These are phyloP conservation scores for Drosophila kikkawai DNA, from an alignment of 1,140 invertebrate species.

Conservation along the genomic window DNA sequence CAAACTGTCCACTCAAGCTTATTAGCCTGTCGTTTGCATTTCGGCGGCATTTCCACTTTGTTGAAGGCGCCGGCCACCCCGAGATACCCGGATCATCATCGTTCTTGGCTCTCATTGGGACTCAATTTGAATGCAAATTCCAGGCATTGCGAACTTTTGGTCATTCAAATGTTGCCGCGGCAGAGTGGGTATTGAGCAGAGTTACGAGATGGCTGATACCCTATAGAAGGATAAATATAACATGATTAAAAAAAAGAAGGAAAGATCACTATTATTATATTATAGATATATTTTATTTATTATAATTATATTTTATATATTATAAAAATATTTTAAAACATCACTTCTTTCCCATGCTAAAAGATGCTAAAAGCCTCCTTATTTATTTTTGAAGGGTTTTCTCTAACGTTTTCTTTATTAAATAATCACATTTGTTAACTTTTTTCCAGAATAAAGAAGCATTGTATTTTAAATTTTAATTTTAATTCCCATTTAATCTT, in stretches of 20 bases:
- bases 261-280: too few species aligned
- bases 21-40: constrained; percentile 84
- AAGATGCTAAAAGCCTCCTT: too few species aligned
- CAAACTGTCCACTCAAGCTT: constrained; percentile 74
- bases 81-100: constrained; percentile 10
- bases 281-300: too few species aligned
- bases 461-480: neutral
- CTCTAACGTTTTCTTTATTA: too few species aligned
- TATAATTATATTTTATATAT: too few species aligned
- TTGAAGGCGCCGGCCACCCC: constrained; percentile 34
- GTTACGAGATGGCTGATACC: neutral
- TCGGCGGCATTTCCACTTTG: constrained; percentile 66
- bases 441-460: too few species aligned
- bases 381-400: too few species aligned
- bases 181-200: neutral
- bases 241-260: too few species aligned
- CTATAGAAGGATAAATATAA: neutral
- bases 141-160: constrained; percentile 65
- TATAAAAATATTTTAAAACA: too few species aligned
- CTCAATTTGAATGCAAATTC: constrained; percentile 79
- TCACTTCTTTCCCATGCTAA: too few species aligned
- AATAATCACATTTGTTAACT: neutral
- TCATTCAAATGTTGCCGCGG: constrained; percentile 72
- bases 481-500: neutral
- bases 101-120: neutral